Conservation (phyloP, 2,113 vertebrate genomes). For the Pantherophis guttatus region DNA sequence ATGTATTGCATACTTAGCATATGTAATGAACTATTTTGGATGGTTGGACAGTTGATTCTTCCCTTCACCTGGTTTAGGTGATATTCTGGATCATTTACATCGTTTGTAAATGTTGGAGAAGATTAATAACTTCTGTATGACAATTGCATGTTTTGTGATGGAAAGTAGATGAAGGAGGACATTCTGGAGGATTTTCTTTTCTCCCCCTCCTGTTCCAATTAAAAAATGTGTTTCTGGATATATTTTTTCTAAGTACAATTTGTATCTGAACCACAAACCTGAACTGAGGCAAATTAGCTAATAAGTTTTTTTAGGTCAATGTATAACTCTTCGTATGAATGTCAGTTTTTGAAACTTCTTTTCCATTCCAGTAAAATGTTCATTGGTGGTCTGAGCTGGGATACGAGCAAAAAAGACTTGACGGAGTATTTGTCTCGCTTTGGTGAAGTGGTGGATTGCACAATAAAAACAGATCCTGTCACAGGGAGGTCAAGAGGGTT, state of each 20-base stretch:
- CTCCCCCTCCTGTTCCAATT: no score
- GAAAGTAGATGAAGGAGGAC: neutral
- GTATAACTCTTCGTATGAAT: neutral
- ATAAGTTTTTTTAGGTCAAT: neutral
- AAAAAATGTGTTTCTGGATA: neutral
- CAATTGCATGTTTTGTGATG: neutral
- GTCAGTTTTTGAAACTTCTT: neutral
- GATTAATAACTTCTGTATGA: neutral
- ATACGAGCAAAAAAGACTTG: constrained; percentile 89
- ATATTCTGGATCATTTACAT: neutral
- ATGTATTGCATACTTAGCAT: neutral
- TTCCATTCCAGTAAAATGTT: constrained; percentile 83
- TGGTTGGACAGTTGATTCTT: neutral
- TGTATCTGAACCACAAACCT: neutral
- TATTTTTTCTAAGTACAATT: neutral
- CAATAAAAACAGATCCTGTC: constrained; percentile 86
- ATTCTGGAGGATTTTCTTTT: neutral
- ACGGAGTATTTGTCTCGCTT: constrained; percentile 86
- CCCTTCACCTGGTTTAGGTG: neutral
- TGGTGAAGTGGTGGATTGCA: constrained; percentile 88
- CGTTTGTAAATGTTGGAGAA: neutral
- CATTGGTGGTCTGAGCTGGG: constrained; percentile 89
- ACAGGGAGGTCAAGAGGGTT: constrained; percentile 85
- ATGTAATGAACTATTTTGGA: neutral
- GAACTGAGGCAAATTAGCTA: neutral